Percentiles rank a stretch among this genome's conserved stretches.
Evolutionary conservation across 2,888 invertebrate species (phyloP).

Genomic region (Amiota communis): DNA sequence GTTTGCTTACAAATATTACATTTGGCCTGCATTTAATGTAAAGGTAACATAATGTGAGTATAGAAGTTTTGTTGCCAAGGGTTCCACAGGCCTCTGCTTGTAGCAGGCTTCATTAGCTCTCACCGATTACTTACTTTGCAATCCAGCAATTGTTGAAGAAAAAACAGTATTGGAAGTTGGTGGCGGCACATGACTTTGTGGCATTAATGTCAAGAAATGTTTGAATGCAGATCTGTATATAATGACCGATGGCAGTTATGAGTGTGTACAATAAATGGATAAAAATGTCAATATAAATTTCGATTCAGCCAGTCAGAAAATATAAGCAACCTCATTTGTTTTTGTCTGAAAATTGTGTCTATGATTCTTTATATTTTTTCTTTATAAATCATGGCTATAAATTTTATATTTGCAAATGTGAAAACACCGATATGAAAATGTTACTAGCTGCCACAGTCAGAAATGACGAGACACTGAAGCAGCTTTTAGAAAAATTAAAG

Average conservation of each 20-base stretch:
- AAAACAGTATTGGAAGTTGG: constrained; percentile 83
- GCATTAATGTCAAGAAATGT: constrained; percentile 78
- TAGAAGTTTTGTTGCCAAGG: constrained; percentile 81
- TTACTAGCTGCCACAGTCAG: constrained; percentile 78
- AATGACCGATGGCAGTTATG: constrained; percentile 81
- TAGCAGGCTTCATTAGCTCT: constrained; percentile 86
- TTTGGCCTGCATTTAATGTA: constrained; percentile 46
- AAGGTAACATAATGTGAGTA: constrained; percentile 81
- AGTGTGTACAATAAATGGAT: constrained; percentile 78
- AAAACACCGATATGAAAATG: constrained; percentile 69
- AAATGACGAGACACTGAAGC: constrained; percentile 78
- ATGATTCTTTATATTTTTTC: constrained; percentile 76
- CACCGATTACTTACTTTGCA: constrained; percentile 80
- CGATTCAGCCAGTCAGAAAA: constrained; percentile 39
- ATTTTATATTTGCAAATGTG: constrained; percentile 69
- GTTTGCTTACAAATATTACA: constrained; percentile 80
- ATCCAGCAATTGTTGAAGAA: constrained; percentile 74
- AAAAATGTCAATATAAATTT: constrained; percentile 80
- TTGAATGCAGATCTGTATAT: constrained; percentile 74
- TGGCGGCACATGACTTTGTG: constrained; percentile 84
- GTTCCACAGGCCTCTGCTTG: constrained; percentile 85
- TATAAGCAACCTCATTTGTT: constrained; percentile 73
- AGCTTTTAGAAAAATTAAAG: too few relatives aligned
- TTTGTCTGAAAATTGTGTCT: constrained; percentile 78
- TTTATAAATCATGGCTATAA: constrained; percentile 73